A percentile compares a stretch with the other conserved stretches of the same genome.
phyloP scores from a whole-genome alignment of 2,113 vertebrate genomes.

The Brienomyrus longianalis region DNA sequence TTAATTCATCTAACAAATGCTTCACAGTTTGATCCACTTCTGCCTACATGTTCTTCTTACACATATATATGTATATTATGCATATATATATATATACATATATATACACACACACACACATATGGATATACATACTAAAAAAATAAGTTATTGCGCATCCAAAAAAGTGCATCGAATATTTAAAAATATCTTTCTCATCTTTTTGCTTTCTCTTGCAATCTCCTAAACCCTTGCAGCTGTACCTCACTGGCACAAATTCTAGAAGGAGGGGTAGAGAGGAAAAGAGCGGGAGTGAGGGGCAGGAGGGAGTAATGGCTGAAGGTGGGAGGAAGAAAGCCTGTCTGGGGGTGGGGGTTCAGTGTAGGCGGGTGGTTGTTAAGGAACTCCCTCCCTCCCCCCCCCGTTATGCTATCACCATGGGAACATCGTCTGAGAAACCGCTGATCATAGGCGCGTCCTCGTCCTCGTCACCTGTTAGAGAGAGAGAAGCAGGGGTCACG shows the following conservation, averaged over 20 bases:
- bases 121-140: conserved; percentile 59
- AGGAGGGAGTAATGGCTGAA: neutral
- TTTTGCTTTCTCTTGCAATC: conserved; percentile 29
- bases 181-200: conserved; percentile 60
- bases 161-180: conserved; percentile 70
- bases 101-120: conserved; percentile 40
- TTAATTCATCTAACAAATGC: conserved; percentile 39
- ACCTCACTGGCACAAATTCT: conserved; percentile 12
- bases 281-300: neutral
- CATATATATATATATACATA: conserved; percentile 44
- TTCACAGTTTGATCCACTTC: conserved; percentile 58
- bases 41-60: neutral
- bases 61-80: conserved; percentile 35
- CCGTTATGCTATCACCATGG: conserved; percentile 91
- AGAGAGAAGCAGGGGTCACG: neutral
- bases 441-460: conserved; percentile 96
- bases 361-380: neutral
- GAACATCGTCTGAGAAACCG: conserved; percentile 96
- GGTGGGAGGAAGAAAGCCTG: conserved; percentile 15
- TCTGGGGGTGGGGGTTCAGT: neutral
- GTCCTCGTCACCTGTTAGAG: conserved; percentile 76
- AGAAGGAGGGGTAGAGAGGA: neutral
- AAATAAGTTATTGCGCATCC: conserved; percentile 76
- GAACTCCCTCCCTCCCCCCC: conserved; percentile 34
- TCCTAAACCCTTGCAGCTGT: conserved; percentile 25